Evolutionary conservation across 1,140 invertebrate genomes (phyloP).

Genomic region (Leptinotarsa lineolata): DNA sequence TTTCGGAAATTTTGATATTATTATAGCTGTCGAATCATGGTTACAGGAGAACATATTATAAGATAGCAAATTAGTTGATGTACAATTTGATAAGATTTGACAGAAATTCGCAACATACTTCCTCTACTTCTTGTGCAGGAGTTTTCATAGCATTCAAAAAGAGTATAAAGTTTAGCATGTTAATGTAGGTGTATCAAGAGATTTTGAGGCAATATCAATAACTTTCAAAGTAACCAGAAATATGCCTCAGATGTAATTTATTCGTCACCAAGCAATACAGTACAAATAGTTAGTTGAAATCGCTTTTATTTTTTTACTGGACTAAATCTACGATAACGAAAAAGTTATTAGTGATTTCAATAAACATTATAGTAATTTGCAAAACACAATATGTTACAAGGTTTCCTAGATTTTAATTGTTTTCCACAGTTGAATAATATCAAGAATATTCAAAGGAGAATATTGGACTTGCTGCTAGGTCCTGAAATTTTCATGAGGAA

Average conservation of each 20-base stretch:
- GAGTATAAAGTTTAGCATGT: neutral
- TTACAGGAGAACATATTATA: conserved; percentile 3
- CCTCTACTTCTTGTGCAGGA: neutral
- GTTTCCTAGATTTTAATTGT: neutral
- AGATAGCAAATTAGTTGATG: conserved; percentile 4
- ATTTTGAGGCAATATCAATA: neutral
- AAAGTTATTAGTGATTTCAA: neutral
- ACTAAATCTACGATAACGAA: neutral
- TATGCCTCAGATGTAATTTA: neutral
- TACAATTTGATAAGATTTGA: conserved; percentile 5
- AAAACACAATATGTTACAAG: neutral
- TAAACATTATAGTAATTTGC: neutral
- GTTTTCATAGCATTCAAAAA: neutral
- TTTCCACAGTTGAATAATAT: neutral
- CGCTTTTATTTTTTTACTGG: neutral
- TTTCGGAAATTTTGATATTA: neutral
- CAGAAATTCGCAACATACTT: neutral
- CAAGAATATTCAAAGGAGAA: neutral
- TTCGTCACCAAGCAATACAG: neutral
- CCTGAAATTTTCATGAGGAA: neutral
- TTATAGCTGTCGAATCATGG: neutral
- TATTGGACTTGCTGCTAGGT: neutral
- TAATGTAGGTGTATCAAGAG: neutral
- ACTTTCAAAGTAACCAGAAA: neutral
- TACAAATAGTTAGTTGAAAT: neutral